These are phyloP conservation scores for Salvelinus sp. DNA, from an alignment of 2,113 vertebrate genomes.

Conservation along the genomic window DNA sequence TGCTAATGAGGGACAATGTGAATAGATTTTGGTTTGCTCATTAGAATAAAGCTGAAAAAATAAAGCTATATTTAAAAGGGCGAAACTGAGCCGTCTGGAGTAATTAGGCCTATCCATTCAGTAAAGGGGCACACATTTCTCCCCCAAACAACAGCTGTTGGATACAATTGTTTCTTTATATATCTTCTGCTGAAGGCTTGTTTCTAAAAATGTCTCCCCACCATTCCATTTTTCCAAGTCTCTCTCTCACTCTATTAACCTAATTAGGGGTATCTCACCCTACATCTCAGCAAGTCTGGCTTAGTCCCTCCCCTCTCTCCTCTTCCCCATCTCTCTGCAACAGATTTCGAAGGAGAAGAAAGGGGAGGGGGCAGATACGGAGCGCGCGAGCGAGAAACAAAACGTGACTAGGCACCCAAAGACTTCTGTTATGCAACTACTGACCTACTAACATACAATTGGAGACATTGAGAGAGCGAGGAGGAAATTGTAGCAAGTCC, in stretches of 20 bases:
- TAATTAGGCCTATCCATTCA: background rate
- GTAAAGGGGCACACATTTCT: background rate
- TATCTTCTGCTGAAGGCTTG: conserved; percentile 18
- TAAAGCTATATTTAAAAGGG: too few relatives aligned
- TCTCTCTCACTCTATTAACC: conserved; percentile 35
- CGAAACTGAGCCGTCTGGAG: too few relatives aligned
- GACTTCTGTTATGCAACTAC: conserved; percentile 80
- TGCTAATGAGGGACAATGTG: too few relatives aligned
- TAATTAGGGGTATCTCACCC: conserved; percentile 51
- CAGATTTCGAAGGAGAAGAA: conserved; percentile 45
- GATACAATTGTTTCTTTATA: conserved; percentile 1
- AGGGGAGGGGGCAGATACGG: conserved; percentile 45
- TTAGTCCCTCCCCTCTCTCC: conserved; percentile 24
- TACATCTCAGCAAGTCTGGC: conserved; percentile 47
- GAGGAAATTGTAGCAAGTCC: conserved; percentile 58
- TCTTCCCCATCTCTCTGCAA: conserved; percentile 42
- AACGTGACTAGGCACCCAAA: conserved; percentile 80
- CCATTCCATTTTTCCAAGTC: background rate
- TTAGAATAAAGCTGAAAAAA: too few relatives aligned
- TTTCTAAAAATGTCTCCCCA: conserved; percentile 32
- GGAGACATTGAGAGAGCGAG: conserved; percentile 59
- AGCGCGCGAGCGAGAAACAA: conserved; percentile 61
- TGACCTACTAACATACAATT: conserved; percentile 86
- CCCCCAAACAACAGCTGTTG: conserved; percentile 8
- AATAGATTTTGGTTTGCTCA: too few relatives aligned